Base-by-base conservation (phyloP, 2,888 invertebrate genomes). In the Agrypnus murinus region DNA sequence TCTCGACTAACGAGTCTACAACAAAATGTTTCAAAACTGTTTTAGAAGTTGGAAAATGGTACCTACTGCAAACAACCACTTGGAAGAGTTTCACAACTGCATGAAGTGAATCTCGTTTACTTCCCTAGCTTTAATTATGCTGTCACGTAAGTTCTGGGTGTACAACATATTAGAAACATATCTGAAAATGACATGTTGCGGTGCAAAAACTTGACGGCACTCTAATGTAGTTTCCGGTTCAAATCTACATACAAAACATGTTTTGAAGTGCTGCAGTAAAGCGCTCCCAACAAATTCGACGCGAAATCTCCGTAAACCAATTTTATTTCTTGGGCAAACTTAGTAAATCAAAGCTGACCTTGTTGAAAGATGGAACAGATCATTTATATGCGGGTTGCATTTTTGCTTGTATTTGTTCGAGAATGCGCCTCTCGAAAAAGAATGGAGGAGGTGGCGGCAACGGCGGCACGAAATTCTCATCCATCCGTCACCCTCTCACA, bases 321-420 rank as follows among this genome's bases (percentile, higher is more conserved):
- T 71, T 65, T 73, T 73, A 75, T 75, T 75, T 73, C 66, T 73
- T 75, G 59, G 65, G 66, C 57, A 73, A 73, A 75, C 71, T 73
- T 73, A 62, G 65, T 65, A 71, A 75, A 75, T 74, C 73, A 73
- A 71, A 74, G 74, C 65, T 66, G 69, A 69, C 66, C 71, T 72
- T 74, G 69, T 74, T 72, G 72, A 74, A 74, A 72, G 72, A 69
- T 62, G 72, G 72, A 69, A 67, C 53, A 71, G 68, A 69, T 74
- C 72, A 75, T 75, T 74, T 75, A 75, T 75, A 75, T 75, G 74
- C 75, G 71, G 71, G 67, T 59, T 74, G 75, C 75, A 75, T 74
- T 75, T 75, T 72, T 69, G 57, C 68, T 70, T 66, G 71, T 75
- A 72, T 75, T 75, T 75, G 72, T 66, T 67, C 68, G 69, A 66